These are phyloP conservation scores for Bombus huntii DNA, from an alignment of 1,140 invertebrate genomes.

Conservation along the genomic window DNA sequence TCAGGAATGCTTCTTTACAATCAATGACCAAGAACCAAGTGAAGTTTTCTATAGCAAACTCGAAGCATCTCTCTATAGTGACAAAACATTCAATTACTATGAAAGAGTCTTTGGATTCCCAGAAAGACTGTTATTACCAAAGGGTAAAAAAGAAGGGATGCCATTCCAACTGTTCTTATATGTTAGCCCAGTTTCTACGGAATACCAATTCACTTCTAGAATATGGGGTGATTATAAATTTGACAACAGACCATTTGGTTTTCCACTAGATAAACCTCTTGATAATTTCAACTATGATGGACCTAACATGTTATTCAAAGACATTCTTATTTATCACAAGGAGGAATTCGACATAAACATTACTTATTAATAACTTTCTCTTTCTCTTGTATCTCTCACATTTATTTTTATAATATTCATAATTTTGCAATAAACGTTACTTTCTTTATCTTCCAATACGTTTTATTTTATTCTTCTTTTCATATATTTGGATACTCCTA, in stretches of 20 bases:
- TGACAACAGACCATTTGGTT: conserved; percentile 50
- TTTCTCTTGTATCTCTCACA: neutral
- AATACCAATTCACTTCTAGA: conserved; percentile 26
- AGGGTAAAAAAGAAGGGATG: conserved; percentile 74
- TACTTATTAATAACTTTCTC: conserved; percentile 23
- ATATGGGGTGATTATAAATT: conserved; percentile 47
- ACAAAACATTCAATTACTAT: conserved; percentile 59
- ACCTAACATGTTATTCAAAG: conserved; percentile 72
- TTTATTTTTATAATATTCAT: conserved; percentile 12
- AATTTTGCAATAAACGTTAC: conserved; percentile 24
- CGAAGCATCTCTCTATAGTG: conserved; percentile 68
- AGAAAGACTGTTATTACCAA: conserved; percentile 73
- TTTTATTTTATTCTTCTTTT: neutral
- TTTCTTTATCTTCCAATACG: neutral
- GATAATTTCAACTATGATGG: conserved; percentile 60
- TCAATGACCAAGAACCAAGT: conserved; percentile 71
- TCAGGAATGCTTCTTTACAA: conserved; percentile 75
- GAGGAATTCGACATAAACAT: conserved; percentile 53
- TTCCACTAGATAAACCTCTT: conserved; percentile 83
- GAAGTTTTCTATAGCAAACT: conserved; percentile 72
- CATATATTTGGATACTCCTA: neutral
- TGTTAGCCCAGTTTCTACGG: conserved; percentile 65
- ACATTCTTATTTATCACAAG: conserved; percentile 71
- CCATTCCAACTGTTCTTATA: conserved; percentile 73
- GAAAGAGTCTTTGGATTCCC: conserved; percentile 71